Evolutionary conservation across 2,888 invertebrate species (phyloP), one percentile per base, ranked within the genome.

Genomic region (Pardosa pseudoannulata): DNA sequence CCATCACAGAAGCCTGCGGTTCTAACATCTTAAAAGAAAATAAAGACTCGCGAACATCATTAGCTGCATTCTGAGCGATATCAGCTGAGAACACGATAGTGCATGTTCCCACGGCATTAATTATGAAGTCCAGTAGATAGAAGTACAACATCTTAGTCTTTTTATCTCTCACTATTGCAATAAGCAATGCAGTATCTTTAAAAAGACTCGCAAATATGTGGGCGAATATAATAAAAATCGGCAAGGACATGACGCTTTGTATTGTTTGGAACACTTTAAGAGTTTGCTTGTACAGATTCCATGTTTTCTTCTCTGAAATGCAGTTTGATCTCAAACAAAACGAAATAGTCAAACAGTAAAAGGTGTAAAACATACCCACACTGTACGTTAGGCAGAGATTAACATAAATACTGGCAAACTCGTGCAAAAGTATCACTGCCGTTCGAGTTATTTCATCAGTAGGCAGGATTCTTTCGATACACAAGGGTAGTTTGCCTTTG

Each of bases 201-300:
- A 80, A 80, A 3, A 80, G 80, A 67, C 67, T 80, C 23, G 46
- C 65, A n/a, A 73, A 50, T 5, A 73, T 28, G 27, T 80, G 80
- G 0, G 29, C 50, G 19, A 80, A 80, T 27, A 73, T 50, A 27
- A 73, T 32, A 5, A 73, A 46, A 7, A 80, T 80, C 6, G 27
- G n/a, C 5, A 29, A n/a, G 1, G 80, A 80, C 1, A 80, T 7
- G 9, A 46, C 65, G 2, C 73, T 32, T 73, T 80, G 73, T 0
- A 80, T 72, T 3, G 23, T 16, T 27, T 67, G 41, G 50, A 56
- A 56, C 23, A 56, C 3, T 23, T 56, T 23, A 16, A 23, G 2
- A 2, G 23, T 11, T 23, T 56, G 7, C 11, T 56, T 7, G 23
- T 56, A 56, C 1, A 56, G 2, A 5, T 16, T 2, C 56, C 56